phyloP scores from a whole-genome alignment of 2,888 invertebrate genomes.

The Hypselothyrea guttata region DNA sequence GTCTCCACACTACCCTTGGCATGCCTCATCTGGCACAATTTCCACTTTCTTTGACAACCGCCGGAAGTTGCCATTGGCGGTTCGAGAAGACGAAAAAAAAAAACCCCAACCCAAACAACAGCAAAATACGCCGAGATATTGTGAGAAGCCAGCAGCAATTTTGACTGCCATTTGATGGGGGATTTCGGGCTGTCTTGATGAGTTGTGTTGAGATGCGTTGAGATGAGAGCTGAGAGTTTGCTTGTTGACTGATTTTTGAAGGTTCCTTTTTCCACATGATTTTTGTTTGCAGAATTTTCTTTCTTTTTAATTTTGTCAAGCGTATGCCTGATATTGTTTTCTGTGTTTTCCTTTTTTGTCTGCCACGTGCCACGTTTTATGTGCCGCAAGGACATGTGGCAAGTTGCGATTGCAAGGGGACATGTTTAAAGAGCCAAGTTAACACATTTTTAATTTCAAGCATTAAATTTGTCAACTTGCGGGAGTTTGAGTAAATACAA shows the following conservation, averaged over 20 bases:
- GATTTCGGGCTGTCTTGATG: constrained; percentile 21
- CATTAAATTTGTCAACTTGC: too few species aligned
- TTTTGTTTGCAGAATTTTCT: constrained; percentile 17
- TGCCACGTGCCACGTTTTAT: constrained; percentile 28
- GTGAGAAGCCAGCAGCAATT: constrained; percentile 31
- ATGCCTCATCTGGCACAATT: constrained; percentile 55
- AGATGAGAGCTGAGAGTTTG: too few species aligned
- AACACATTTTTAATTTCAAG: too few species aligned
- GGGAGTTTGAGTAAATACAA: too few species aligned
- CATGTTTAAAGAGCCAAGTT: neutral
- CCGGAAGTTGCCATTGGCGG: constrained; percentile 41
- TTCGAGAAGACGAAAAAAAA: constrained; percentile 9
- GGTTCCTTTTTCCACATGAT: constrained; percentile 16
- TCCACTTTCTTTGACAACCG: constrained; percentile 53
- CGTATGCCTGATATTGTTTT: constrained; percentile 19
- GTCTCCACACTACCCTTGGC: neutral
- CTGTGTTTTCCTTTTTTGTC: neutral
- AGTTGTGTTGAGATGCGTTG: constrained; percentile 12
- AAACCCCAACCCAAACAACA: constrained; percentile 12
- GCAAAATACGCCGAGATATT: constrained; percentile 6
- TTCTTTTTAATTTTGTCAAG: constrained; percentile 30
- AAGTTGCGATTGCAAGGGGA: constrained; percentile 11
- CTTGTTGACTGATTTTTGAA: constrained; percentile 16
- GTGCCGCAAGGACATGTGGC: constrained; percentile 30
- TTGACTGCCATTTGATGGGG: constrained; percentile 9